Percentiles rank a stretch among this genome's conserved stretches.
phyloP scores from a whole-genome alignment of 2,888 invertebrate genomes.

The Eristalis arbustorum region DNA sequence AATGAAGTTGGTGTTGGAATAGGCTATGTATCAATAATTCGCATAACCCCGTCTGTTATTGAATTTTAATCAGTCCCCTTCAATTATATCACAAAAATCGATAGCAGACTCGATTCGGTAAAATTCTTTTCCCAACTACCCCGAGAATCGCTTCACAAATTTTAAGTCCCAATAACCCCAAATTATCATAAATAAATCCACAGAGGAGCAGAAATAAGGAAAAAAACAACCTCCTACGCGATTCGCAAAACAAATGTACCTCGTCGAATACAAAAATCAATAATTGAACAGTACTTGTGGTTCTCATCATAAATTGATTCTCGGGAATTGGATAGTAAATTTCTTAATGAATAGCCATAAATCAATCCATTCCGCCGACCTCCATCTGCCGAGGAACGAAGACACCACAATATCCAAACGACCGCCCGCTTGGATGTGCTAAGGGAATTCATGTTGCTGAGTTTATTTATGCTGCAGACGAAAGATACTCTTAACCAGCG shows the following conservation, averaged over 20 bases:
- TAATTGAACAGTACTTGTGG: constrained; percentile 18
- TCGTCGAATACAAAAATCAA: constrained; percentile 5
- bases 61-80: no score
- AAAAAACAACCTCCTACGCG: neutral
- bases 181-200: neutral
- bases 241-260: neutral
- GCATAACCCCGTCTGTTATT: no score
- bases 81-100: no score
- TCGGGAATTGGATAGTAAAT: constrained; percentile 14
- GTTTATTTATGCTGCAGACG: neutral
- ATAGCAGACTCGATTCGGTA: no score
- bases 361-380: neutral
- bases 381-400: neutral
- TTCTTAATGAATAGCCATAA: constrained; percentile 12
- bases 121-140: neutral
- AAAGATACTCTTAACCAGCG: neutral
- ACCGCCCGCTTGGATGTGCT: neutral
- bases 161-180: neutral
- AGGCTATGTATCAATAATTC: no score
- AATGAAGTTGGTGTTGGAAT: no score
- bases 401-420: no score
- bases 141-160: neutral
- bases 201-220: neutral
- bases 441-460: neutral
- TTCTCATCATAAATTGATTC: constrained; percentile 20